Evolutionary conservation across 2,888 invertebrate genomes (phyloP).

Genomic region (Ophion ventricosus): DNA sequence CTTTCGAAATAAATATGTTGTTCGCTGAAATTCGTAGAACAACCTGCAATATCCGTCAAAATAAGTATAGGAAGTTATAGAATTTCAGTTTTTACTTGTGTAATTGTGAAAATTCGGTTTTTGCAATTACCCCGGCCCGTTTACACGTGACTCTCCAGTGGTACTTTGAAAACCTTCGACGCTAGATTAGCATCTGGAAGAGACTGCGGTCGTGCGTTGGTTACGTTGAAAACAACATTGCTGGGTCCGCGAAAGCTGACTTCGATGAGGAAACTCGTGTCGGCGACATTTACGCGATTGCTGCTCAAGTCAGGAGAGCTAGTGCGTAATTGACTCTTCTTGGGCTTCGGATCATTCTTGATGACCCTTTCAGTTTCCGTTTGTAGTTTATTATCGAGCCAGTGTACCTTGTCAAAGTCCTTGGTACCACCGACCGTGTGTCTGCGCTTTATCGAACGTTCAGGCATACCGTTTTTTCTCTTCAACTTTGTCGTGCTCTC

Average conservation of each 20-base stretch:
- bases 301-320: slow-evolving; percentile 86
- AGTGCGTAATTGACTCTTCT: slow-evolving; percentile 85
- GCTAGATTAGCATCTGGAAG: slow-evolving; percentile 84
- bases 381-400: slow-evolving; percentile 85
- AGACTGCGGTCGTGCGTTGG: slow-evolving; percentile 84
- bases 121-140: not conserved
- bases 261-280: slow-evolving; percentile 84
- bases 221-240: slow-evolving; percentile 84
- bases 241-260: slow-evolving; percentile 85
- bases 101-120: not conserved
- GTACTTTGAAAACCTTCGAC: slow-evolving; percentile 85
- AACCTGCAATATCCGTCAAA: not conserved
- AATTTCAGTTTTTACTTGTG: not conserved
- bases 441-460: slow-evolving; percentile 92
- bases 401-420: slow-evolving; percentile 89
- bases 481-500: slow-evolving; percentile 88
- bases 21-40: not conserved
- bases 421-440: slow-evolving; percentile 98
- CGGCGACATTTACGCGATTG: slow-evolving; percentile 78
- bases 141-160: slow-evolving; percentile 86
- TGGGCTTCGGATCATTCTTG: slow-evolving; percentile 85
- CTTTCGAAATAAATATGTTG: not conserved
- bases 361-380: slow-evolving; percentile 82
- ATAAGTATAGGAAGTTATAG: not conserved
- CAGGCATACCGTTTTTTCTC: slow-evolving; percentile 91